These are phyloP conservation scores for Drosophila bocki DNA, from an alignment of 1,140 invertebrate species.

Conservation along the genomic window DNA sequence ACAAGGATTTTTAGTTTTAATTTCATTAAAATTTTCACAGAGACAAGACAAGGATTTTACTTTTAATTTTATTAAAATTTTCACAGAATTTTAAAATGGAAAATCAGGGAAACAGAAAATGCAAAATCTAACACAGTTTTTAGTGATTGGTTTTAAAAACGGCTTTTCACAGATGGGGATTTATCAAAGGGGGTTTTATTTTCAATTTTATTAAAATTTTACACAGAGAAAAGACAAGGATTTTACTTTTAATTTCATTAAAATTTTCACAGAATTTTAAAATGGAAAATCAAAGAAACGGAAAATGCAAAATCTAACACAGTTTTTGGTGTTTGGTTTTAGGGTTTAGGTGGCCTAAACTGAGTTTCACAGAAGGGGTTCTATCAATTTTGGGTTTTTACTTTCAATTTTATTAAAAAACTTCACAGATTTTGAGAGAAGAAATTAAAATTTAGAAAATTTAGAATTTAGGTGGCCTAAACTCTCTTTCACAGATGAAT, in stretches of 20 bases:
- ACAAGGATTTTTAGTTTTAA: not conserved
- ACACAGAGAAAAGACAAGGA: not conserved
- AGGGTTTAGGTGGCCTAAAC: constrained; percentile 3
- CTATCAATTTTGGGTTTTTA: constrained; percentile 1
- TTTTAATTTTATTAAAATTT: constrained; percentile 32
- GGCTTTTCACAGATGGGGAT: constrained; percentile 1
- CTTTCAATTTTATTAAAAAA: constrained; percentile 25
- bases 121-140: not conserved
- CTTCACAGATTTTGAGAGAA: constrained; percentile 11
- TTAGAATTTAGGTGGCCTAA: not conserved
- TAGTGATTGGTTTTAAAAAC: not conserved
- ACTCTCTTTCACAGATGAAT: not conserved
- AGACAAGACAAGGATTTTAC: not conserved
- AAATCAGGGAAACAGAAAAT: not conserved
- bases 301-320: not conserved
- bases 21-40: constrained; percentile 22
- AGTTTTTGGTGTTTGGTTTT: not conserved
- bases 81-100: not conserved
- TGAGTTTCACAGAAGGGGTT: not conserved
- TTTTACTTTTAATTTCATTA: constrained; percentile 25
- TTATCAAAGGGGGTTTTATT: constrained; percentile 10
- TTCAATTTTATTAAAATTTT: constrained; percentile 25
- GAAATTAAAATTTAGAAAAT: not conserved
- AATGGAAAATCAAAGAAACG: not conserved
- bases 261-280: constrained; percentile 11